A percentile compares a stretch with the other conserved stretches of the same genome.
phyloP scores from a whole-genome alignment of 1,140 invertebrate genomes.

The Bombus pascuorum region DNA sequence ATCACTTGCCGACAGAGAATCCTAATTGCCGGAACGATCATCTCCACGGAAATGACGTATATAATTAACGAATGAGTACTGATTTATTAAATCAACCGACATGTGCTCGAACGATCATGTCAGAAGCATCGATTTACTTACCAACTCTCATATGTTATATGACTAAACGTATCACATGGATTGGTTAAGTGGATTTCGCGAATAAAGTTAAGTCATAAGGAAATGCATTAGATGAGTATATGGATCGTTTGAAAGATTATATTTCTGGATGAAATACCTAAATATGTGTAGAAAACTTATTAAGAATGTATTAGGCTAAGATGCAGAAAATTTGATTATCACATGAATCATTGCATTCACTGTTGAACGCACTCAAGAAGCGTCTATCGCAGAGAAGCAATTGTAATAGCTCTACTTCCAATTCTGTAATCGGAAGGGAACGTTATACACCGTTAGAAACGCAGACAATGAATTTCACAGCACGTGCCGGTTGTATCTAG shows the following conservation, averaged over 20 bases:
- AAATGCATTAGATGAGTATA: too few relatives aligned
- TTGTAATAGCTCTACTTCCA: constrained; percentile 6
- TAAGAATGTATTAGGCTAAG: too few relatives aligned
- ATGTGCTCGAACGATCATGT: background rate
- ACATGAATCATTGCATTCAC: too few relatives aligned
- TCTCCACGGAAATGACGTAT: constrained; percentile 47
- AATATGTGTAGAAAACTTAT: too few relatives aligned
- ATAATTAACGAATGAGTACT: constrained; percentile 38
- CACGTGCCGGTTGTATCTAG: constrained; percentile 55
- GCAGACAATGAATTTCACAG: constrained; percentile 53
- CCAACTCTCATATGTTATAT: background rate
- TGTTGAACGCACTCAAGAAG: background rate
- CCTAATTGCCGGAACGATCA: constrained; percentile 54
- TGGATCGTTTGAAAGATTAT: too few relatives aligned
- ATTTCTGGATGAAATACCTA: too few relatives aligned
- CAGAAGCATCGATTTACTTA: background rate
- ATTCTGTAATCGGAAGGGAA: constrained; percentile 9
- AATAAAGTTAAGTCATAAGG: too few relatives aligned
- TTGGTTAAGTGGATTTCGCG: too few relatives aligned
- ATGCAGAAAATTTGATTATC: background rate
- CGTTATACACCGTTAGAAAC: constrained; percentile 8
- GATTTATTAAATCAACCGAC: constrained; percentile 38
- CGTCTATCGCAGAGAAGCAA: background rate
- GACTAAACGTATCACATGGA: background rate
- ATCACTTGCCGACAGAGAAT: constrained; percentile 40